Conservation (phyloP, 1,140 invertebrate species). For the Drosophila nigrodunni region DNA sequence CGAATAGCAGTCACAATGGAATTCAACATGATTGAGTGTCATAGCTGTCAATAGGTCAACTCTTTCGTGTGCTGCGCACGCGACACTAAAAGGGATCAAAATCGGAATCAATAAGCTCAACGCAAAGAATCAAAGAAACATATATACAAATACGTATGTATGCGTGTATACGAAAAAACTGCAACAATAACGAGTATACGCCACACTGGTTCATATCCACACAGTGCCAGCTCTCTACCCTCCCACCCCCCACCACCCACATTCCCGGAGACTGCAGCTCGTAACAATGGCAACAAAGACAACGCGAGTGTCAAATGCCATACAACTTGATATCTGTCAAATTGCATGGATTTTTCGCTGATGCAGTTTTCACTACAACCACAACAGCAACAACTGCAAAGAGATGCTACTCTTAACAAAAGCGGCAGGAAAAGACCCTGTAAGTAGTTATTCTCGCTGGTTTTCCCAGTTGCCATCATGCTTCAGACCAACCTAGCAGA, state of each 20-base stretch:
- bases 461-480: no score
- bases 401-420: not conserved
- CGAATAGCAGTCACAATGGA: not conserved
- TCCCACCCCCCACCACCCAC: not conserved
- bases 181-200: not conserved
- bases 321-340: conserved; percentile 64
- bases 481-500: no score
- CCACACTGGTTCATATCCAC: not conserved
- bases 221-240: not conserved
- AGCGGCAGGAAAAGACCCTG: no score
- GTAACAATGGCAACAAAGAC: conserved; percentile 51
- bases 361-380: conserved; percentile 14
- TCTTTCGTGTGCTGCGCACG: not conserved
- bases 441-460: no score
- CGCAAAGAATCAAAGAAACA: conserved; percentile 4
- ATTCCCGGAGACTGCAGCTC: conserved; percentile 10
- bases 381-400: conserved; percentile 13
- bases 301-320: conserved; percentile 55
- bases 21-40: conserved; percentile 12
- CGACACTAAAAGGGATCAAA: conserved; percentile 44
- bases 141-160: not conserved
- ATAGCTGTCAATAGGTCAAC: not conserved
- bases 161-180: no score
- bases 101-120: conserved; percentile 41
- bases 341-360: conserved; percentile 52